Evolutionary conservation across 2,797 vertebrate species (phyloP), one percentile per base, ranked within the genome.

Genomic region (Poecilia gillii): DNA sequence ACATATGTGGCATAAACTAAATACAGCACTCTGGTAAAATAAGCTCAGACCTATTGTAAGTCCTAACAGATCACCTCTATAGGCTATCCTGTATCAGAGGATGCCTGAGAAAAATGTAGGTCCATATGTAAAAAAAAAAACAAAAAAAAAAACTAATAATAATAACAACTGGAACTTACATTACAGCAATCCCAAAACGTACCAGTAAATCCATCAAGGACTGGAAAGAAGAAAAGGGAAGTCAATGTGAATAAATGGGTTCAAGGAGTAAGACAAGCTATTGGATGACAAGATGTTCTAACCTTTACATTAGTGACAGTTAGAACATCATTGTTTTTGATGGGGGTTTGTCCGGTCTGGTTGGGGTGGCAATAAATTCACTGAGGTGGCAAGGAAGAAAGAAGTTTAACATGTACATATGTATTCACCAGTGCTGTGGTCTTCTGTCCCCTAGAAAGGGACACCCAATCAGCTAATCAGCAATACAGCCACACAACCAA

Each of bases 391-490:
- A 86, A 85, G 82, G 76, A 74, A 85, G 74, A 86, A 53, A 71
- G 66, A 83, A 84, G 86, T 76, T 80, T 91, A 80, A 81, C 41
- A 73, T 77, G 66, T 86, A 75, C 68, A 5, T 73, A 8, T 80
- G 59, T 77, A 77, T 84, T 8, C 72, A 47, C 82, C 79, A 36
- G 47, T n/a, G 25, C 49, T 86, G 5, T 64, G 76, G 18, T 64
- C 59, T 43, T 36, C n/a, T 20, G 41, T 76, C 82, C 80, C 87
- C 45, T 89, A 70, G 84, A 84, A 90, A 86, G 74, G 75, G 70
- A 53, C 57, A 90, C 68, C 39, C 75, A 87, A 78, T 80, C 85
- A 85, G 81, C 74, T 82, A 81, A 74, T 47, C 78, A 79, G 80
- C 77, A 70, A 72, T 78, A 28, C 80, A 81, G 77, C 78, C 74